Conservation (phyloP, 2,888 invertebrate species). For the Machimus rusticus region DNA sequence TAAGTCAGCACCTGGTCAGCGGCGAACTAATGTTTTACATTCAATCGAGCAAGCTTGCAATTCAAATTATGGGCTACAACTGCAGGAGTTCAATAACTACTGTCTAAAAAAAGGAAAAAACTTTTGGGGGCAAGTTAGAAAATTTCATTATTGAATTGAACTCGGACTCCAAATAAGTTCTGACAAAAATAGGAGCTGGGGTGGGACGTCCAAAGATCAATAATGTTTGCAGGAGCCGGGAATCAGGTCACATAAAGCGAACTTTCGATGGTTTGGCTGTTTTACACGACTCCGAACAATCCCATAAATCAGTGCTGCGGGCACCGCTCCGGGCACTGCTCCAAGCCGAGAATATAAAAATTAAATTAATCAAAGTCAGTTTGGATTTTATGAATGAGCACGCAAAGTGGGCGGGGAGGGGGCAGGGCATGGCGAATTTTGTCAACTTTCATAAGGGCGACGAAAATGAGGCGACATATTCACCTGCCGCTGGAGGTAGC, state of each 20-base stretch:
- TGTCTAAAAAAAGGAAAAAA: background rate
- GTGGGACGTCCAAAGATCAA: constrained; percentile 13
- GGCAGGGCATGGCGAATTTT: background rate
- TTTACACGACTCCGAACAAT: constrained; percentile 29
- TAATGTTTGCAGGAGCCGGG: constrained; percentile 5
- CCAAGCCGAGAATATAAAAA: constrained; percentile 26
- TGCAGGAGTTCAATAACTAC: background rate
- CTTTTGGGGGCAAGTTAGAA: background rate
- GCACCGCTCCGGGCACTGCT: background rate
- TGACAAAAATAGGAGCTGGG: background rate
- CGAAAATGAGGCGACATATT: background rate
- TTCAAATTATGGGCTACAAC: constrained; percentile 4
- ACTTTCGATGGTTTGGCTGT: constrained; percentile 18
- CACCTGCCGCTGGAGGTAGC: background rate
- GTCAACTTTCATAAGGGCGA: background rate
- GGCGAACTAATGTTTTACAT: background rate
- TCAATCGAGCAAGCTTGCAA: background rate
- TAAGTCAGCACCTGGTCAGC: constrained; percentile 12
- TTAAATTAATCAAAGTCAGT: constrained; percentile 35
- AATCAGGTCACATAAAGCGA: constrained; percentile 31
- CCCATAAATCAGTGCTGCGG: constrained; percentile 15
- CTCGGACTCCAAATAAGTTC: background rate
- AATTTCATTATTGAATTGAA: constrained; percentile 26
- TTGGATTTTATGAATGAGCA: constrained; percentile 29
- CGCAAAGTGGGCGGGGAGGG: background rate